Conservation (phyloP, 1,140 invertebrate species). For the Plectrocnemia conspersa region DNA sequence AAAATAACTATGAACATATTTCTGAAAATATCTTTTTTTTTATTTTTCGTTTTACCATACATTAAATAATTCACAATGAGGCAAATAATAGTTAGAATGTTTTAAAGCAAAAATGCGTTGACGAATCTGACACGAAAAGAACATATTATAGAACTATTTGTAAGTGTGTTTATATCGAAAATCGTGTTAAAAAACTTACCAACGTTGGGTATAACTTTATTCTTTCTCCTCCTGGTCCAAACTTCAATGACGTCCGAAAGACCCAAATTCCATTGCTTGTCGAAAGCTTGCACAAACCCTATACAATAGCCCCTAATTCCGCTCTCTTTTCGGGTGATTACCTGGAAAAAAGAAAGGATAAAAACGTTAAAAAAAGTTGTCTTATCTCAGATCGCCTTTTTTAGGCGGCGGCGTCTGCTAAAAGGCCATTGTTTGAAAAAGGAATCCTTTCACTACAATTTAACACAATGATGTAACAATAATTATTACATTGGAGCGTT, state of each 20-base stretch:
- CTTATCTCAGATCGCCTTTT: no score
- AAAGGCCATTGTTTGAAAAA: no score
- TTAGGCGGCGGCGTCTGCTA: no score
- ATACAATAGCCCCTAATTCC: conserved; percentile 72
- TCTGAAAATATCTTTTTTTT: no score
- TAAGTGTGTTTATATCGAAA: neutral
- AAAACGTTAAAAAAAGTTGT: conserved; percentile 1
- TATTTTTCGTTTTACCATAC: no score
- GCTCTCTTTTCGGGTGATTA: conserved; percentile 59
- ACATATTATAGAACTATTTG: neutral
- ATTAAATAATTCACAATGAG: no score
- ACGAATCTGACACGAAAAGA: neutral
- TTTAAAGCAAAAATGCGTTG: no score
- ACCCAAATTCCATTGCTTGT: conserved; percentile 93
- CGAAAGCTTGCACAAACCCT: conserved; percentile 81
- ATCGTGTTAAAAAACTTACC: conserved; percentile 19
- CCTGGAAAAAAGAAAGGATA: conserved; percentile 46
- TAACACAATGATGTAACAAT: no score
- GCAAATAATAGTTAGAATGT: no score
- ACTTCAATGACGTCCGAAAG: conserved; percentile 81
- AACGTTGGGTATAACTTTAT: conserved; percentile 51
- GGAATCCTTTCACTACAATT: no score
- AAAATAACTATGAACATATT: no score
- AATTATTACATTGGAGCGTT: no score
- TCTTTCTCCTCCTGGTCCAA: conserved; percentile 64